Percentiles rank a stretch among this genome's conserved stretches.
Conservation (phyloP, 2,113 vertebrate genomes). For the Pheucticus melanocephalus region DNA sequence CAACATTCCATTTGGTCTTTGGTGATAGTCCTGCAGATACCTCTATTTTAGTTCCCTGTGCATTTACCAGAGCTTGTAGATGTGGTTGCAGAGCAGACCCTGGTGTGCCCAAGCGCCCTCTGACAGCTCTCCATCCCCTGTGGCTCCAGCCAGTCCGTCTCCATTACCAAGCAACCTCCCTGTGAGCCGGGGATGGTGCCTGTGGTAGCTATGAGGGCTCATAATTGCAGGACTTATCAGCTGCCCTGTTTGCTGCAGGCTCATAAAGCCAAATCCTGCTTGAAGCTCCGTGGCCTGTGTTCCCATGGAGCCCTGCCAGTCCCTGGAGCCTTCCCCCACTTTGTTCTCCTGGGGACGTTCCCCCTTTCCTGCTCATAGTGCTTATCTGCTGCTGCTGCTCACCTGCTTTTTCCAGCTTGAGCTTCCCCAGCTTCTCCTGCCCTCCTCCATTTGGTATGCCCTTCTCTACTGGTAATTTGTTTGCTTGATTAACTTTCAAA, state of each 20-base stretch:
- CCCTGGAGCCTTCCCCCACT: neutral
- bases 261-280: neutral
- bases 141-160: neutral
- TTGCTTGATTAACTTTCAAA: neutral
- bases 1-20: neutral
- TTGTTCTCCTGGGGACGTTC: neutral
- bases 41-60: rapidly evolving
- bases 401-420: neutral
- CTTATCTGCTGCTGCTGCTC: rapidly evolving
- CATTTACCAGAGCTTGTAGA: neutral
- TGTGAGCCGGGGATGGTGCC: rapidly evolving
- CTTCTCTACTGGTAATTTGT: neutral
- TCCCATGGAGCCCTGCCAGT: neutral
- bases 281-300: neutral
- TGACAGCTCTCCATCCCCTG: neutral
- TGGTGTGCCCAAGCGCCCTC: neutral
- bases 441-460: neutral
- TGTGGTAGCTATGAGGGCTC: neutral
- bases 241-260: neutral
- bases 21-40: neutral
- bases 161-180: neutral
- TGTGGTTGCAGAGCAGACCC: neutral
- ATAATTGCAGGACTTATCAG: neutral
- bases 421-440: neutral
- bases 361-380: neutral